Base-by-base conservation (phyloP, 1,140 invertebrate genomes). In the Notospermus geniculatus region DNA sequence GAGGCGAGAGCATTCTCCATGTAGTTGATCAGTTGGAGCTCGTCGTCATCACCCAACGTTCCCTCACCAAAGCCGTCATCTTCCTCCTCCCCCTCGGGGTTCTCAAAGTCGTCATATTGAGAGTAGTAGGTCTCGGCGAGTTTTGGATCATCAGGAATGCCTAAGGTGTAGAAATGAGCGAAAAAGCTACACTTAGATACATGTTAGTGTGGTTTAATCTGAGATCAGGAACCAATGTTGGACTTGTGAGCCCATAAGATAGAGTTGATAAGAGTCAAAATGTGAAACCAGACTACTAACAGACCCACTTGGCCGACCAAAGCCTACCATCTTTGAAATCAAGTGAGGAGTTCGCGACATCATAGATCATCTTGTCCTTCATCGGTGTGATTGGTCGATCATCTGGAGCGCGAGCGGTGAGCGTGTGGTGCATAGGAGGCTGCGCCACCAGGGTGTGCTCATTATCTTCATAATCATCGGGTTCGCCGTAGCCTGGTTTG, bases 321-420 rank as follows among this genome's bases (percentile, higher is more conserved):
- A 54, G 52, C 69, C 65, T 67, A 80, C 79, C 79, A 75, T 80
- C 79, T 71, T 78, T 73, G 65, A 79, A 80, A 68, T 80, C 77
- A 36, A 78, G 68, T 50, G 77, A 75, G 39, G 76, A 77, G 61
- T 75, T 46, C 55, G 63, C 62, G 28, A 66, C 61, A 50, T 74
- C 67, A 69, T 81, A 79, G 54, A 80, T 69, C 74, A 80, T 79
- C 64, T 63, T 71, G 67, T 78, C 70, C 54, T 70, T 75, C 68
- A 81, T 66, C 4, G 80, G 80, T 11, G 73, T 78, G 53, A 81
- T 81, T n/a, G 79, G 77, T 59, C 77, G 64, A 17, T 80, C 74
- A 41, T 80, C 77, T 19, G 52, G 62, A n/a, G 13, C 45, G 25
- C 43, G 22, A 15, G 17, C 32, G 30, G 22, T 17, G 15, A 25